phyloP scores from a whole-genome alignment of 2,888 invertebrate genomes.

The Frankliniella fusca region DNA sequence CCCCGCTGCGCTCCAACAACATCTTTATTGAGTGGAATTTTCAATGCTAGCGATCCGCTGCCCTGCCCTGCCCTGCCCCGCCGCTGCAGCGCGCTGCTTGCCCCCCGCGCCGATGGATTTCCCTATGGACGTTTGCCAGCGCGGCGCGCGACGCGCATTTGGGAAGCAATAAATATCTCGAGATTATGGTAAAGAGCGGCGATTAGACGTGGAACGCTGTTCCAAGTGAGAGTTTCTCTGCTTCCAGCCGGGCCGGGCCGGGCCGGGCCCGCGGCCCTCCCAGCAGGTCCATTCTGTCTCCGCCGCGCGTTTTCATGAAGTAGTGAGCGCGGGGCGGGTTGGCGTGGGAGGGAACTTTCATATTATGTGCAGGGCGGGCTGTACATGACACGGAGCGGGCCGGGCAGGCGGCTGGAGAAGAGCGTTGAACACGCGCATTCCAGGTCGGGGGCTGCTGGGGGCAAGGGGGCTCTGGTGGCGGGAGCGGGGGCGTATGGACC shows the following conservation, averaged over 20 bases:
- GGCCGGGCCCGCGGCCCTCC: neutral
- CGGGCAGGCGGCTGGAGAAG: neutral
- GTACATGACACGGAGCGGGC: too few relatives aligned
- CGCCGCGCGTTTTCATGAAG: too few relatives aligned
- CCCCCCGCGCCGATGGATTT: neutral
- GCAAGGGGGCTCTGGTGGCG: too few relatives aligned
- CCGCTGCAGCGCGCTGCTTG: neutral
- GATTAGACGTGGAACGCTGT: neutral
- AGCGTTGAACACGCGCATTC: too few relatives aligned
- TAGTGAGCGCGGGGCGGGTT: too few relatives aligned
- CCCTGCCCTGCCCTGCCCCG: neutral
- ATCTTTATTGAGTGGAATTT: too few relatives aligned
- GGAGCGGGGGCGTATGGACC: too few relatives aligned
- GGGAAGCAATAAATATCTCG: neutral
- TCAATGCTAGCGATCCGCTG: neutral
- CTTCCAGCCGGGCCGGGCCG: neutral
- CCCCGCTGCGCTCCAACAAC: too few relatives aligned
- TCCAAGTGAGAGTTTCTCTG: neutral
- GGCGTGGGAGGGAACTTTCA: too few relatives aligned
- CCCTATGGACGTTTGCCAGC: slow-evolving; percentile 1
- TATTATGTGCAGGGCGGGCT: too few relatives aligned
- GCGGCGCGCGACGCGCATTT: neutral
- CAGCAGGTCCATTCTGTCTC: too few relatives aligned
- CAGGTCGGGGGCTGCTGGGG: too few relatives aligned
- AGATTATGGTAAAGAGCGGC: neutral